Evolutionary conservation across 2,888 invertebrate species (phyloP), one percentile per base, ranked within the genome.

Genomic region (Macrophya alboannulata): DNA sequence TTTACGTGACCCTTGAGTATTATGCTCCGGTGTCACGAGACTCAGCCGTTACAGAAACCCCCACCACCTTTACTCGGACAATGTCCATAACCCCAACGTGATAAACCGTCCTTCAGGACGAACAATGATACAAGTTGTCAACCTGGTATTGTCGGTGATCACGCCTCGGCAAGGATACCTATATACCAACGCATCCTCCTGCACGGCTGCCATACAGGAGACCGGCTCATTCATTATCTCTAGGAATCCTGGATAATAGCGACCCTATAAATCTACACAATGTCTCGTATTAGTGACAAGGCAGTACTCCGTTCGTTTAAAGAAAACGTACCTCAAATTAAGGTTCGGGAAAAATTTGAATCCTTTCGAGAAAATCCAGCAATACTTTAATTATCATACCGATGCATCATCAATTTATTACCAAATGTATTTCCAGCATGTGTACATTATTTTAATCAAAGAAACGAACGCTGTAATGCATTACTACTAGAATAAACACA

Each of bases 71-170:
- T 45, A 4, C 87, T 51, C 85, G 88, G 90, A 91, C 91, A 91
- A 91, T 91, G 91, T 89, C 88, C 87, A 87, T 83, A 83, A 83
- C 83, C 45, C 45, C 83, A n/a, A 37, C 45, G 84, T 85, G 85
- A 85, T 85, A 85, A 85, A 85, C 85, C 43, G 85, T 85, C 85
- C 85, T 84, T 84, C 85, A 84, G 85, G 84, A 85, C 55, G 85
- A 82, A 85, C 85, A 85, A 85, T 85, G 85, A 84, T 82, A 74
- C 85, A 83, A 83, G 85, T 83, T 83, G 72, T 85, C 83, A 83
- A 83, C 83, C 71, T 65, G 85, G 85, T 85, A 85, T 85, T 85
- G 85, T 85, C 81, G 85, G 76, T 76, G 84, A 85, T 85, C 85
- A 85, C 85, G 85, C 85, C 85, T 85, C 84, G 84, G 84, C 85